Evolutionary conservation across 2,113 vertebrate genomes (phyloP), one percentile per base, ranked within the genome.

Genomic region (Morone chrysops): DNA sequence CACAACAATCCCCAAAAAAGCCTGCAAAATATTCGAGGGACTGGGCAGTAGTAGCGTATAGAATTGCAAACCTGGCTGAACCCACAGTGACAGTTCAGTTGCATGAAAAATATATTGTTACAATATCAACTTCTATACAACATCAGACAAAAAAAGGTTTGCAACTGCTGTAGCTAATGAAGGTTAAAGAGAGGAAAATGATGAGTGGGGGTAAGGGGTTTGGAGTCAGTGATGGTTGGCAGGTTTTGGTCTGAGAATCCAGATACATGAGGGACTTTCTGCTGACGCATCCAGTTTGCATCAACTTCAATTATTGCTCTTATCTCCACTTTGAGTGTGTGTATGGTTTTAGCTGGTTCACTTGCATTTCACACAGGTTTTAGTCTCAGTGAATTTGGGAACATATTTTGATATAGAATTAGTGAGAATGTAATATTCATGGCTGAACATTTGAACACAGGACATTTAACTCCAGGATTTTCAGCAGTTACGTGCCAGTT

Each of bases 311-410:
- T 78, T 38, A 75, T 50, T 0, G 2, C 47, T 40, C 70, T 81
- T 80, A 73, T 69, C 75, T 73, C 14, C 18, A 12, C 2, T 80
- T 31, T 22, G 48, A 68, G 68, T 3, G 17, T 10, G 50, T 8
- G 54, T 12, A 18, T 50, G 36, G 54, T 25, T 66, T 83, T 51
- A 45, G 62, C 38, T 43, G 75, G 13, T 63, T 88, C 78, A 82
- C 84, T 85, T 80, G 62, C 80, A 82, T 85, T 85, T 74, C 41
- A 71, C 69, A 60, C 45, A 67, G 65, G 16, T 70, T 65, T 70
- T 62, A n/a, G 57, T 47, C 45, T 16, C 47, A 20, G 13, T 40
- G 48, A 43, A 31, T 63, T 68, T 65, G 18, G 36, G 2, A 71
- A 67, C 41, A 54, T n/a, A 69, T 74, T 45, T 41, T 43, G 9